Percentiles rank a stretch among this genome's conserved stretches.
Evolutionary conservation across 1,140 invertebrate genomes (phyloP).

Genomic region (Yoshiicerus persimilis): DNA sequence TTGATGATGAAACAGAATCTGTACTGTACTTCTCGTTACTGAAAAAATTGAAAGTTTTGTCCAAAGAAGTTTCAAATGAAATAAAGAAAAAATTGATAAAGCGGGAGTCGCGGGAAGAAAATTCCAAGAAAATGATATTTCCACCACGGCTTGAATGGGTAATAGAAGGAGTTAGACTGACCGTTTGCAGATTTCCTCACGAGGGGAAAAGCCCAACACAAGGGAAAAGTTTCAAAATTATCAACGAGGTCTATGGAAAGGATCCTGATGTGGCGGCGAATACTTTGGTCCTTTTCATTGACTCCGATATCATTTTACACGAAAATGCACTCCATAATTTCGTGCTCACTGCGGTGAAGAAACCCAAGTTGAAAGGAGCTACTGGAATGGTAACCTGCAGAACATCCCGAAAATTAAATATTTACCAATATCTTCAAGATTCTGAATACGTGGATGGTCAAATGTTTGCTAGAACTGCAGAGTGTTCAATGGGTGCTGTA

Average conservation of each 20-base stretch:
- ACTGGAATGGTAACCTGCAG: constrained; percentile 27
- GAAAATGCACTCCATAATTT: constrained; percentile 29
- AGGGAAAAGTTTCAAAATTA: constrained; percentile 9
- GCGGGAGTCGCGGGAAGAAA: not conserved
- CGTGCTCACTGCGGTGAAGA: not conserved
- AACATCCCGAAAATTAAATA: constrained; percentile 15
- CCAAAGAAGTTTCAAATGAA: constrained; percentile 5
- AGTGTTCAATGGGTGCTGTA: constrained; percentile 1
- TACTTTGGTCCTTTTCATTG: constrained; percentile 28
- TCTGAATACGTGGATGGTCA: constrained; percentile 31
- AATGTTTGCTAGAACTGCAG: constrained; percentile 27
- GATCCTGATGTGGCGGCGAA: not conserved
- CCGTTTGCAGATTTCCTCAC: constrained; percentile 31
- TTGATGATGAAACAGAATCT: constrained; percentile 25
- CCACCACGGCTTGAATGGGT: constrained; percentile 13
- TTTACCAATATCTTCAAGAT: constrained; percentile 33
- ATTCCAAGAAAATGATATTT: constrained; percentile 1
- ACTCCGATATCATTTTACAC: constrained; percentile 35
- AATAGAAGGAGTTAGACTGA: constrained; percentile 2
- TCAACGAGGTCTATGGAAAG: constrained; percentile 28
- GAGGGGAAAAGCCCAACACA: constrained; percentile 34
- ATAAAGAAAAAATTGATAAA: not conserved
- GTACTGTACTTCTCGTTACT: not conserved
- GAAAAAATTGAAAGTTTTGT: constrained; percentile 14
- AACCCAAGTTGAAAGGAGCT: not conserved